Conservation (phyloP, 2,797 vertebrate genomes). For the Orestias chungarensis region DNA sequence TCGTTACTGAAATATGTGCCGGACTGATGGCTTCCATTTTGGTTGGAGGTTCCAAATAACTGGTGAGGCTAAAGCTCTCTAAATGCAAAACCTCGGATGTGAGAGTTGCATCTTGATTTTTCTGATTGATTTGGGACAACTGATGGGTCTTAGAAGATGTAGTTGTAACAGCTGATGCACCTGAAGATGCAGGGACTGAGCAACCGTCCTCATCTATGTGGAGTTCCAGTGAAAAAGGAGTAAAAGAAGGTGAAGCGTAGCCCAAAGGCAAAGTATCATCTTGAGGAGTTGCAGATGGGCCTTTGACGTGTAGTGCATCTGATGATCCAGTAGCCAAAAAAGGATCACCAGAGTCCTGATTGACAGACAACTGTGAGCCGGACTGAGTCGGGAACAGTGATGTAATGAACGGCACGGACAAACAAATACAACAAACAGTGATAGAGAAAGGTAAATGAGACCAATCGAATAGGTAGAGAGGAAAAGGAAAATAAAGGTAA, state of each 20-base stretch:
- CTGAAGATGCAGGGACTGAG: constrained; percentile 24
- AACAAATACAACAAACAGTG: constrained; percentile 56
- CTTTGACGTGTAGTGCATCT: neutral
- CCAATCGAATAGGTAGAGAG: constrained; percentile 37
- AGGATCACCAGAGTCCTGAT: constrained; percentile 72
- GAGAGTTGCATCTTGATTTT: constrained; percentile 35
- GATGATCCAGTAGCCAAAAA: constrained; percentile 27
- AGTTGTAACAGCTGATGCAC: constrained; percentile 22
- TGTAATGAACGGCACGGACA: constrained; percentile 32
- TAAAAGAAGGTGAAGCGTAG: constrained; percentile 39
- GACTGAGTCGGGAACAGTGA: constrained; percentile 77
- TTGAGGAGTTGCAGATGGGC: constrained; percentile 30
- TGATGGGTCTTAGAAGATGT: constrained; percentile 44
- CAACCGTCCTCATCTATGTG: constrained; percentile 73
- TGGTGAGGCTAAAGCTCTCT: constrained; percentile 48
- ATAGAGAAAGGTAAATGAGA: constrained; percentile 61
- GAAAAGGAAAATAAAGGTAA: constrained; percentile 31
- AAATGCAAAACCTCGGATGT: constrained; percentile 47
- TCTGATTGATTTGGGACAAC: constrained; percentile 44
- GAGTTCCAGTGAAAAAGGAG: constrained; percentile 63
- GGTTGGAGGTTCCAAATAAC: constrained; percentile 20
- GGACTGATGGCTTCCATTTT: constrained; percentile 22
- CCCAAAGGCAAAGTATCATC: constrained; percentile 32
- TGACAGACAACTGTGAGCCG: constrained; percentile 82
- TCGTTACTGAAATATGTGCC: constrained; percentile 8